Conservation (phyloP, 2,113 vertebrate species). For the Mohoua ochrocephala region DNA sequence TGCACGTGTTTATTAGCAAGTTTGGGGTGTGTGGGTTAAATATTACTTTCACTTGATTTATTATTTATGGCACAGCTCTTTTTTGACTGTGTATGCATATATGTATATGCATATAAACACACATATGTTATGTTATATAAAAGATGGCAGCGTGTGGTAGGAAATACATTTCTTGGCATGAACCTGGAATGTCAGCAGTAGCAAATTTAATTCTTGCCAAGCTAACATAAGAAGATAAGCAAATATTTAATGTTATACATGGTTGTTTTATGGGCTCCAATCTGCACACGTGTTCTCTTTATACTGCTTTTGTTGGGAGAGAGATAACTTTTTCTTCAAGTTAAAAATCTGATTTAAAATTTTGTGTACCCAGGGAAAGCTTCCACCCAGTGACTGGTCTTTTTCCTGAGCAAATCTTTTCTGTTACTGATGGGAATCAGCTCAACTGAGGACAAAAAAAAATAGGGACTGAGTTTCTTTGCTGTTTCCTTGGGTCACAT, state of each 20-base stretch:
- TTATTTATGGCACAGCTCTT: slow-evolving; percentile 52
- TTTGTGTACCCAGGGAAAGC: not conserved
- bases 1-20: slow-evolving; percentile 29
- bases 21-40: not conserved
- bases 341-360: not conserved
- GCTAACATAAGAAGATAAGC: slow-evolving; percentile 19
- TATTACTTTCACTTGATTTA: slow-evolving; percentile 36
- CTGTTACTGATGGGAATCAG: not conserved
- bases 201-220: slow-evolving; percentile 47
- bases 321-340: not conserved
- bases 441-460: not conserved
- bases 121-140: not conserved
- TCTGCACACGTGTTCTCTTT: not conserved
- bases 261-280: not conserved
- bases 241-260: slow-evolving; percentile 22
- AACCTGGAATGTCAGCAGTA: slow-evolving; percentile 31
- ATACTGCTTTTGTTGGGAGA: not conserved
- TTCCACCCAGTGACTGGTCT: not conserved
- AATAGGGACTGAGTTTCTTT: not conserved
- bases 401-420: not conserved
- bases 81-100: slow-evolving; percentile 1
- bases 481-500: not conserved
- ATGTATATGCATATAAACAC: not conserved
- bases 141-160: slow-evolving; percentile 36
- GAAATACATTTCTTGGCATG: slow-evolving; percentile 53